These are phyloP conservation scores for Bettongia penicillata DNA, from an alignment of 2,113 vertebrate species.

Conservation along the genomic window DNA sequence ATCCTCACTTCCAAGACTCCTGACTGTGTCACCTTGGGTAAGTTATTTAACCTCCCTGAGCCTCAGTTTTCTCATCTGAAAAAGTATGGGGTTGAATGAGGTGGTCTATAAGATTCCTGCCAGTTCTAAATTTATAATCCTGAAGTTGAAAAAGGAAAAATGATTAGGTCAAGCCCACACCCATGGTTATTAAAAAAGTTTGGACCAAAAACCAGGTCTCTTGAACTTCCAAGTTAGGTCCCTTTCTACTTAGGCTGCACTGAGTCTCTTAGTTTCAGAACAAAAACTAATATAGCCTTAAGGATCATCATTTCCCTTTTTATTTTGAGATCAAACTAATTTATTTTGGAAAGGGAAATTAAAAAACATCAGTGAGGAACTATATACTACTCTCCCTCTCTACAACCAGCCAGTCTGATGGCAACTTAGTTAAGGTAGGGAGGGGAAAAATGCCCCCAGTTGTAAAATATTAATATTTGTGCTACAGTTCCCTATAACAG, in stretches of 20 bases:
- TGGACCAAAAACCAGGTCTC: background rate
- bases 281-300: background rate
- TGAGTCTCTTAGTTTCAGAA: background rate
- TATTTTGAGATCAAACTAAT: background rate
- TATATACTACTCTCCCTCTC: background rate
- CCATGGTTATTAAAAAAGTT: background rate
- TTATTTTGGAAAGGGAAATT: background rate
- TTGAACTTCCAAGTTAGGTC: background rate
- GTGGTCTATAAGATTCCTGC: background rate
- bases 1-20: background rate
- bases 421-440: background rate
- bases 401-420: background rate
- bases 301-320: background rate
- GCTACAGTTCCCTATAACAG: background rate
- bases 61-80: background rate
- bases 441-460: background rate
- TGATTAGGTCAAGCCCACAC: background rate
- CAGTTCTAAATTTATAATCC: background rate
- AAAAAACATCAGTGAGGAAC: background rate
- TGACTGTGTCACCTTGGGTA: background rate
- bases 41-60: background rate
- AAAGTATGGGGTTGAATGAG: background rate
- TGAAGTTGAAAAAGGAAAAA: background rate
- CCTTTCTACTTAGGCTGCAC: background rate
- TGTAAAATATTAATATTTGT: background rate